phyloP scores from a whole-genome alignment of 1,140 invertebrate genomes.

The Sweltsa coloradensis region DNA sequence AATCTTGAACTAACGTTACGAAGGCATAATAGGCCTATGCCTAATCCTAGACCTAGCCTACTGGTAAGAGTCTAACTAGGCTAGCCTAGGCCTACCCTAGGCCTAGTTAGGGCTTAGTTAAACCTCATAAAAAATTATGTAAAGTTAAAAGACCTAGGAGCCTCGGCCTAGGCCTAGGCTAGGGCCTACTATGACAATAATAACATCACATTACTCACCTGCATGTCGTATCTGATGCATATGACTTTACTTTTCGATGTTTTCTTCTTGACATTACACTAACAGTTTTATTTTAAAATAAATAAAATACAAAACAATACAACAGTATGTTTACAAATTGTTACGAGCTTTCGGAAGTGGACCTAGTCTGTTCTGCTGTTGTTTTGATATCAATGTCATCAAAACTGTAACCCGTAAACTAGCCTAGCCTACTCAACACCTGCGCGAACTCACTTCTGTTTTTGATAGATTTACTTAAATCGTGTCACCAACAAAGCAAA shows the following conservation, averaged over 20 bases:
- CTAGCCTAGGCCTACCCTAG: too few species aligned
- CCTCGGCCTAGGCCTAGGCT: conserved; percentile 24
- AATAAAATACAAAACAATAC: too few species aligned
- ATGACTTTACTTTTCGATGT: conserved; percentile 16
- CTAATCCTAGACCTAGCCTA: too few species aligned
- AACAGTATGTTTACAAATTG: too few species aligned
- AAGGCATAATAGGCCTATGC: too few species aligned
- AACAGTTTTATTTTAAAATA: too few species aligned
- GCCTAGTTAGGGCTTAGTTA: too few species aligned
- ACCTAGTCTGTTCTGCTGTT: conserved; percentile 19
- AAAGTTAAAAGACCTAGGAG: too few species aligned
- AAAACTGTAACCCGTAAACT: conserved; percentile 13
- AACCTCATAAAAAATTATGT: too few species aligned
- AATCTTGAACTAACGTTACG: too few species aligned
- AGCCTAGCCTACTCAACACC: conserved; percentile 29
- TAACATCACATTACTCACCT: conserved; percentile 22
- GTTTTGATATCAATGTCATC: conserved; percentile 18
- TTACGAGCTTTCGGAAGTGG: too few species aligned
- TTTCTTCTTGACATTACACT: conserved; percentile 29
- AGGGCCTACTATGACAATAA: conserved; percentile 25
- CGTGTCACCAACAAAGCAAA: conserved; percentile 9
- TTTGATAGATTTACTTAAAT: conserved; percentile 5
- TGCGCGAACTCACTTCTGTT: conserved; percentile 18
- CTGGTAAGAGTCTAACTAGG: too few species aligned
- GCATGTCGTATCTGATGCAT: conserved; percentile 28